phyloP scores from a whole-genome alignment of 2,888 invertebrate species.

The Luperina testacea region DNA sequence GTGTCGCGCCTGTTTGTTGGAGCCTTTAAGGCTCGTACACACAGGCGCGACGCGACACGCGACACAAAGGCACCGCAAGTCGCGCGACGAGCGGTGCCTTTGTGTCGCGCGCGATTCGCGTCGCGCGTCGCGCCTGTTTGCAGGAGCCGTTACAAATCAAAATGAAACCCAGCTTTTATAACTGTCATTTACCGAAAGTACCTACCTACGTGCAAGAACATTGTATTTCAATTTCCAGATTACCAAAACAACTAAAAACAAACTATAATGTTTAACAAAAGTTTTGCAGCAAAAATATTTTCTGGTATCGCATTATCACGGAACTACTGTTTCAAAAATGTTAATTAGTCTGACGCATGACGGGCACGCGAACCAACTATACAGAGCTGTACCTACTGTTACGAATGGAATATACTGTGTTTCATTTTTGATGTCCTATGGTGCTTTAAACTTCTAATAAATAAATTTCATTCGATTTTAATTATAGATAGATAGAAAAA shows the following conservation, averaged over 20 bases:
- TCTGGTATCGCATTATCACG: conserved; percentile 38
- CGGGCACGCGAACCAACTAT: conserved; percentile 35
- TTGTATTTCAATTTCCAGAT: conserved; percentile 41
- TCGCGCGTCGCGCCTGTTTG: no score
- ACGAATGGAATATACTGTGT: background rate
- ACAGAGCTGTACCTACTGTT: background rate
- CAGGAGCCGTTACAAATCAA: no score
- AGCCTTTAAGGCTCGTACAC: no score
- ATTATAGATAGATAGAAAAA: background rate
- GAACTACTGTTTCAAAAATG: conserved; percentile 46
- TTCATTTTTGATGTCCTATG: background rate
- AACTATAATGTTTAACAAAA: conserved; percentile 23
- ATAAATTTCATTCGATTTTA: background rate
- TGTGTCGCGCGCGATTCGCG: no score
- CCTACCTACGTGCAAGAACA: conserved; percentile 18
- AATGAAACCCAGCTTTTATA: background rate
- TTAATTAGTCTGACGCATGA: conserved; percentile 19
- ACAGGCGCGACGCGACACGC: no score
- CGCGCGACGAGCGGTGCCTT: no score
- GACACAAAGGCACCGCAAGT: no score
- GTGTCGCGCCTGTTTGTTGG: no score
- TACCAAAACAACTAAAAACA: conserved; percentile 15
- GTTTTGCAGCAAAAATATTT: conserved; percentile 33
- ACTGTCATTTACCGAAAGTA: conserved; percentile 15
- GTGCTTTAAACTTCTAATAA: background rate